These are phyloP conservation scores for Lanistes nyassanus DNA, from an alignment of 1,140 invertebrate species.

Conservation along the genomic window DNA sequence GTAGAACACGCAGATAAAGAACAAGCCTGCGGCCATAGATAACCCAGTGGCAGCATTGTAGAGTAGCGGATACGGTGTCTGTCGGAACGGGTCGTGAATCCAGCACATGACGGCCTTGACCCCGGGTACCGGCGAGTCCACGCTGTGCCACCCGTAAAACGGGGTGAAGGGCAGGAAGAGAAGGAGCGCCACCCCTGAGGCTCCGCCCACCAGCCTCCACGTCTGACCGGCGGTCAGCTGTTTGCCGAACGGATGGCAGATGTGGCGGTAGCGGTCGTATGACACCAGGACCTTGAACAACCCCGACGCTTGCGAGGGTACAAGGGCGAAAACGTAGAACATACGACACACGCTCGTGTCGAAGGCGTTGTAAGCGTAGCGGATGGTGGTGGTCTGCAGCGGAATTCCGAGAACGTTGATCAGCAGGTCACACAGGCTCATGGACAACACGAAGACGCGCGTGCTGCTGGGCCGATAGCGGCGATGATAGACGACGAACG, in stretches of 20 bases:
- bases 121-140: slow-evolving; percentile 30
- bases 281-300: slow-evolving; percentile 49
- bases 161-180: slow-evolving; percentile 43
- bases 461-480: slow-evolving; percentile 37
- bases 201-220: slow-evolving; percentile 16
- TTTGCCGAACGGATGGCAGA: slow-evolving; percentile 40
- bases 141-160: slow-evolving; percentile 40
- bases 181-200: slow-evolving; percentile 30
- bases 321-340: slow-evolving; percentile 38
- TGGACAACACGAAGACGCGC: slow-evolving; percentile 26
- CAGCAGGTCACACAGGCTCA: slow-evolving; percentile 39
- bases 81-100: slow-evolving; percentile 24
- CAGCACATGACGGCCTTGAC: slow-evolving; percentile 44
- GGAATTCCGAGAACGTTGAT: slow-evolving; percentile 36
- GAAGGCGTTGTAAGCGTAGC: slow-evolving; percentile 41
- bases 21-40: slow-evolving; percentile 33
- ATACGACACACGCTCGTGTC: slow-evolving; percentile 39
- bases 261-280: slow-evolving; percentile 44
- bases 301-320: slow-evolving; percentile 40
- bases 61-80: slow-evolving; percentile 27
- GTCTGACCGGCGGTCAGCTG: slow-evolving; percentile 28
- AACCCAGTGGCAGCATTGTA: slow-evolving; percentile 27
- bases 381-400: slow-evolving; percentile 48
- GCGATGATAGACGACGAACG: slow-evolving; percentile 36
- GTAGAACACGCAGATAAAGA: slow-evolving; percentile 37